Evolutionary conservation across 2,888 invertebrate genomes (phyloP).

Genomic region (Macaria notata): DNA sequence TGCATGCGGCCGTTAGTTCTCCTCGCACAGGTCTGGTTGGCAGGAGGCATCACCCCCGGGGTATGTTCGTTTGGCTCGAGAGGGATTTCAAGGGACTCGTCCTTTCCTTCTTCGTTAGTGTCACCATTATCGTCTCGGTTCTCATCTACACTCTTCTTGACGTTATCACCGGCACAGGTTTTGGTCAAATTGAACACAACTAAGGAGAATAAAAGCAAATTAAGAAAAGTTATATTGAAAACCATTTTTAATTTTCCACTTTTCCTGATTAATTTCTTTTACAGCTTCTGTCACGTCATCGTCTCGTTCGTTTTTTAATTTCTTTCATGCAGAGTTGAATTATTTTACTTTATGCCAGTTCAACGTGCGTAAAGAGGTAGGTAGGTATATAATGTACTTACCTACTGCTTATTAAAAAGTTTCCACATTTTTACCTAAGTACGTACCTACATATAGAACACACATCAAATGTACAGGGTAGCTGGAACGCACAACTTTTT

Average conservation of each 20-base stretch:
- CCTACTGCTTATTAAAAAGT: too few relatives aligned
- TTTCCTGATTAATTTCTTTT: too few relatives aligned
- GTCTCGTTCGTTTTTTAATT: conserved; percentile 51
- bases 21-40: conserved; percentile 55
- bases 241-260: background rate
- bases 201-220: conserved; percentile 46
- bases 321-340: conserved; percentile 32
- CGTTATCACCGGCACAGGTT: conserved; percentile 50
- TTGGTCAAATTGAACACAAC: conserved; percentile 45
- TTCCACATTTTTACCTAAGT: too few relatives aligned
- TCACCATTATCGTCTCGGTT: conserved; percentile 61
- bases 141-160: conserved; percentile 67
- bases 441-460: too few relatives aligned
- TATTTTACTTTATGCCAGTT: conserved; percentile 18
- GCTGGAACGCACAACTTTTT: too few relatives aligned
- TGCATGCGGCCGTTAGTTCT: conserved; percentile 62
- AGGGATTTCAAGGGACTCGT: conserved; percentile 62
- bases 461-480: too few relatives aligned
- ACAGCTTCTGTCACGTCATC: too few relatives aligned
- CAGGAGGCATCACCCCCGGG: background rate
- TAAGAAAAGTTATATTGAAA: conserved; percentile 37
- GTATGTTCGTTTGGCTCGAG: conserved; percentile 29
- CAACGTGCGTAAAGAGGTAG: conserved; percentile 40
- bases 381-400: too few relatives aligned
- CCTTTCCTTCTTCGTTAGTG: conserved; percentile 56